phyloP scores from a whole-genome alignment of 2,797 vertebrate species.

The Chanos chanos region DNA sequence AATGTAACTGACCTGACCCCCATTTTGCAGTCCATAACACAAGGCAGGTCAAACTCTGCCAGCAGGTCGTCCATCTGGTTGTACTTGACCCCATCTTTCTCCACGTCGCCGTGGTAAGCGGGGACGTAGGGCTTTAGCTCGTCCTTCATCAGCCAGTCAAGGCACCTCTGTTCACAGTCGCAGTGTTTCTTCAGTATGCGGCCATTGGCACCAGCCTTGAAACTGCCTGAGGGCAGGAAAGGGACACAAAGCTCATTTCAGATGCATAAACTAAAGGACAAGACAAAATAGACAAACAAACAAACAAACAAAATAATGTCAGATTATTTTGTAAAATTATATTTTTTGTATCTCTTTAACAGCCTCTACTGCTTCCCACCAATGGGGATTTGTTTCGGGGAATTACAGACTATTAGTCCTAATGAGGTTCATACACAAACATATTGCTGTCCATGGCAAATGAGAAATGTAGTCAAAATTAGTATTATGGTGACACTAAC shows the following conservation, averaged over 20 bases:
- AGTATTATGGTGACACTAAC: too few relatives aligned
- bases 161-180: constrained; percentile 93
- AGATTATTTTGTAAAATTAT: too few relatives aligned
- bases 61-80: constrained; percentile 99
- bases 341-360: too few relatives aligned
- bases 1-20: constrained; percentile 82
- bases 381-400: too few relatives aligned
- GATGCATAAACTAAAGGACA: too few relatives aligned
- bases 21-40: constrained; percentile 99
- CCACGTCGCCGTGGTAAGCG: constrained; percentile 89
- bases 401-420: too few relatives aligned
- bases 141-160: constrained; percentile 89
- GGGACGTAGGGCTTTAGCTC: constrained; percentile 88
- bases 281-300: too few relatives aligned
- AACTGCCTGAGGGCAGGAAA: constrained; percentile 80
- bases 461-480: too few relatives aligned
- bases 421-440: too few relatives aligned
- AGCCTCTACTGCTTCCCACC: too few relatives aligned
- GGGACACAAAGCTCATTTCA: neutral
- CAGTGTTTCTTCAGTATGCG: constrained; percentile 98
- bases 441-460: too few relatives aligned
- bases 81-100: constrained; percentile 94
- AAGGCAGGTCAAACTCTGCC: constrained; percentile 91
- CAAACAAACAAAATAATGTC: too few relatives aligned
- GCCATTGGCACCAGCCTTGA: constrained; percentile 92